These are phyloP conservation scores for Bostrychus sinensis DNA, from an alignment of 2,113 vertebrate species.

Conservation along the genomic window DNA sequence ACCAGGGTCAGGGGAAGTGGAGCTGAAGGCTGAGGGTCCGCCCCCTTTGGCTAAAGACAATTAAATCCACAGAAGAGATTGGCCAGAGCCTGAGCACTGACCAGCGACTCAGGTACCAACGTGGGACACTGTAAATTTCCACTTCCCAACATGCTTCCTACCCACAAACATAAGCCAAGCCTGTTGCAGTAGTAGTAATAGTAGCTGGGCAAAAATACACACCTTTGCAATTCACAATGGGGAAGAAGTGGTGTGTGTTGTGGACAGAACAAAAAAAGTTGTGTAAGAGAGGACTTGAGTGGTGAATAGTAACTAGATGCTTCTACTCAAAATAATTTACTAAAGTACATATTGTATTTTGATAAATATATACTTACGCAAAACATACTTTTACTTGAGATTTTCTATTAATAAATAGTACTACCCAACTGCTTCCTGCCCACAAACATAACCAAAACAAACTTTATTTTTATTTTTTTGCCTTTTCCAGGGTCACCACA, in stretches of 20 bases:
- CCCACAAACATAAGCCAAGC: slow-evolving; percentile 46
- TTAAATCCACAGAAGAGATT: slow-evolving; percentile 75
- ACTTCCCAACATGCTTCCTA: slow-evolving; percentile 56
- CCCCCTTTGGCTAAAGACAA: slow-evolving; percentile 75
- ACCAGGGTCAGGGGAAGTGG: slow-evolving; percentile 63
- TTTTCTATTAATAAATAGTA: no score
- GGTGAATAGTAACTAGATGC: no score
- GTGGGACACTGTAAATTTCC: slow-evolving; percentile 79
- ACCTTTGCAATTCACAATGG: no score
- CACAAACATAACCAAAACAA: slow-evolving; percentile 32
- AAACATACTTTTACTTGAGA: no score
- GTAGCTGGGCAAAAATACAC: slow-evolving; percentile 2
- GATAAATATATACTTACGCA: no score
- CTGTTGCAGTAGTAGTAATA: slow-evolving; percentile 7
- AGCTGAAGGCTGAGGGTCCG: slow-evolving; percentile 62
- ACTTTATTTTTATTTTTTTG: no score
- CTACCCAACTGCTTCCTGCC: slow-evolving; percentile 26
- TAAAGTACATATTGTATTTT: no score
- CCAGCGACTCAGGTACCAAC: slow-evolving; percentile 71
- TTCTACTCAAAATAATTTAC: no score
- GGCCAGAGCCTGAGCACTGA: slow-evolving; percentile 56
- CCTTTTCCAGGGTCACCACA: no score
- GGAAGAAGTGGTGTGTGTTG: no score
- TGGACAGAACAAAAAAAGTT: no score
- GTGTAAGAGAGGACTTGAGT: no score